Evolutionary conservation across 2,888 invertebrate species (phyloP), one percentile per base, ranked within the genome.

Genomic region (Brachypterus glaber): DNA sequence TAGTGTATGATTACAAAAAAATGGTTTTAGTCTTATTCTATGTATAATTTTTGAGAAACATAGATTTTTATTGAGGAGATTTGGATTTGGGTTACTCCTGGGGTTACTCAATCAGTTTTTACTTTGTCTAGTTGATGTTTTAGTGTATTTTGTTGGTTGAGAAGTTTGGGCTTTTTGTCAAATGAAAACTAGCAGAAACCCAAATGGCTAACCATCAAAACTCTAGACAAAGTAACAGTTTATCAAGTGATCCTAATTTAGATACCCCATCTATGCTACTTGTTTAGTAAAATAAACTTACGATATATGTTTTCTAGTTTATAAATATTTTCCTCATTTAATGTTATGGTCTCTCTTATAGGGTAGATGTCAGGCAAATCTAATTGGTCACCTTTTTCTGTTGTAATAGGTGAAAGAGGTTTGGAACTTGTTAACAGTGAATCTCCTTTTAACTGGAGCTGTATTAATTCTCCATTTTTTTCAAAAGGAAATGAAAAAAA

Each of bases 311-410:
- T 74, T 30, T 66, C 60, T 11, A 69, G 59, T 38, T 70, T 63
- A 55, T 85, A 85, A 54, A 84, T 73, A 59, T 85, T 74, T 35
- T 72, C 66, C 39, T 70, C 60, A 9, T 70, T 66, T 41, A 87
- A 59, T 31, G 83, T 79, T 35, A 88, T 71, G 1, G 80, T 80
- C 38, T 77, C 76, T 53, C 78, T 76, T 11, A 91, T 64, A 2
- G 93, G 92, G 60, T 73, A 71, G 43, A 93, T 65, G 58, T 81
- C 71, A 4, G 88, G 87, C 27, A 91, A 62, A 35, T 71, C 60
- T 21, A 71, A 57, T 41, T 68, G 66, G 13, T 70, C 62, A 7
- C 73, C 70, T 41, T 71, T 67, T 36, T 71, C 69, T 56, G 69
- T 59, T 27, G 52, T 53, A 30, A 62, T 36, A 3, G 78, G 71